These are phyloP conservation scores for Sapayoa aenigma DNA, from an alignment of 2,113 vertebrate species.

Conservation along the genomic window DNA sequence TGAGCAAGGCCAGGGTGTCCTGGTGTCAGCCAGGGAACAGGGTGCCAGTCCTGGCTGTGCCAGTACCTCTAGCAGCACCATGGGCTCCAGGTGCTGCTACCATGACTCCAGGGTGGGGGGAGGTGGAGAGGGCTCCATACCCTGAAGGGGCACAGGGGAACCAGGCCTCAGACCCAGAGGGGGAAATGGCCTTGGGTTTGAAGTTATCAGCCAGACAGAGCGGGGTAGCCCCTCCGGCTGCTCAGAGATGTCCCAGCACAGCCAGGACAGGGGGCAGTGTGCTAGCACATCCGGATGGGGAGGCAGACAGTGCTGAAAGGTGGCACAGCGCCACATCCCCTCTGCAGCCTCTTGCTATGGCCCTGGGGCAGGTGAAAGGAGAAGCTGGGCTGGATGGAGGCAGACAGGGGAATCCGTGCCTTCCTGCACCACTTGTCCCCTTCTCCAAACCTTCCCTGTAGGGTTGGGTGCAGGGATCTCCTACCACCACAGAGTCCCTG, in stretches of 20 bases:
- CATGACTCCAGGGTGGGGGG: fast-evolving
- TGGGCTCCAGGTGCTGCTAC: background rate
- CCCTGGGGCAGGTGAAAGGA: fast-evolving
- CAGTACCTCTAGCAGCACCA: background rate
- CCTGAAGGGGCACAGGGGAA: background rate
- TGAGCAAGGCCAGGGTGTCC: background rate
- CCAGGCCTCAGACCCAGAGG: background rate
- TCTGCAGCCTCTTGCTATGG: background rate
- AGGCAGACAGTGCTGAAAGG: background rate
- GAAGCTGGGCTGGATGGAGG: background rate
- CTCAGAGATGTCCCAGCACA: background rate
- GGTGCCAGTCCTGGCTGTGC: background rate
- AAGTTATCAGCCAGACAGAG: background rate
- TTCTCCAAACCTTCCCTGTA: background rate
- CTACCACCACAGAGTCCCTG: background rate
- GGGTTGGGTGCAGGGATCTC: background rate
- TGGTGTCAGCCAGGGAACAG: background rate
- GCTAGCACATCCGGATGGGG: background rate
- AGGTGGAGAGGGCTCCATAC: fast-evolving
- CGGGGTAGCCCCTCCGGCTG: background rate
- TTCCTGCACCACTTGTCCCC: background rate
- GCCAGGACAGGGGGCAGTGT: background rate
- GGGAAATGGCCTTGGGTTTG: background rate
- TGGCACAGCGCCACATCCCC: background rate
- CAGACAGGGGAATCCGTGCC: fast-evolving